Conservation (phyloP, 2,113 vertebrate species). For the Ceratotherium simum region DNA sequence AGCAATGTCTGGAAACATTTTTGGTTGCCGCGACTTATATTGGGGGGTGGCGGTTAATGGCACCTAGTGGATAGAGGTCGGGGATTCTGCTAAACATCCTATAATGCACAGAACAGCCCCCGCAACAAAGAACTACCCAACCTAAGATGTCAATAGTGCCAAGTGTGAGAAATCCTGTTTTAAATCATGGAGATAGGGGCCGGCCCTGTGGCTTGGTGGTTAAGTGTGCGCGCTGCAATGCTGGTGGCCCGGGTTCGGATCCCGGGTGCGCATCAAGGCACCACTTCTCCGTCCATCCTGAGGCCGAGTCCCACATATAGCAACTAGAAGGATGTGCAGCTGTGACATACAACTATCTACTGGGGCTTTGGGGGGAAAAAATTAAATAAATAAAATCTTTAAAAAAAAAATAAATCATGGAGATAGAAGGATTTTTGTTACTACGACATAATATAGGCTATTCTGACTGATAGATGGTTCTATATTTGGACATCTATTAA, state of each 20-base stretch:
- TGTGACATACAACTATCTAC: too few species aligned
- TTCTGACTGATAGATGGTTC: background rate
- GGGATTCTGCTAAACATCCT: background rate
- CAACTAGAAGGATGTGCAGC: too few species aligned
- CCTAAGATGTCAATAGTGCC: fast-evolving
- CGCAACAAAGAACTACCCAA: background rate
- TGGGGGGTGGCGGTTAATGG: background rate
- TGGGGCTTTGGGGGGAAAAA: too few species aligned
- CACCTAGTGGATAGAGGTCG: background rate
- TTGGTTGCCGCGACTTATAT: background rate
- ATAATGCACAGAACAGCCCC: background rate
- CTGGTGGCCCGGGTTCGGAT: too few species aligned
- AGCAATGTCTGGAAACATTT: background rate
- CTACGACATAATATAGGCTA: background rate
- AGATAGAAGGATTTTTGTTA: background rate
- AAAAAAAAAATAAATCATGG: too few species aligned
- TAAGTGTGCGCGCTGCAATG: too few species aligned
- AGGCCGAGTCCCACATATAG: too few species aligned
- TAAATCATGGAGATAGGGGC: background rate
- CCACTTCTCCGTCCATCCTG: too few species aligned
- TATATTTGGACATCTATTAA: slow-evolving; percentile 24
- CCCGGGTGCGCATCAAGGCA: too few species aligned
- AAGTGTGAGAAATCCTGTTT: background rate
- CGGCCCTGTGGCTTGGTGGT: too few species aligned
- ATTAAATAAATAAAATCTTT: too few species aligned